Evolutionary conservation across 2,113 vertebrate species (phyloP).

Genomic region (Tachysurus vachellii): DNA sequence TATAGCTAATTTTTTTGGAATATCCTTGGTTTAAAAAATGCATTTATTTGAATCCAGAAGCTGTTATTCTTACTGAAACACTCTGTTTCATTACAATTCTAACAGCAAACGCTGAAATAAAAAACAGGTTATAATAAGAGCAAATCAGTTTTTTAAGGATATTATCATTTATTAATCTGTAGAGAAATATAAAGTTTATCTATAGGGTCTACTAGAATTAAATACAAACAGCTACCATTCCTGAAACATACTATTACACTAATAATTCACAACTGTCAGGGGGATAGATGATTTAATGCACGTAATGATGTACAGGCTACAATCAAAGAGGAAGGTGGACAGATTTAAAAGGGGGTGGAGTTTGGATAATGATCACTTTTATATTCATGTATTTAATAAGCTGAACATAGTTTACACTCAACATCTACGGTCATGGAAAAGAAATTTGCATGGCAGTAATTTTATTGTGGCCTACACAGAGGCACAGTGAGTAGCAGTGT

Average conservation of each 20-base stretch:
- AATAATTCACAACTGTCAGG: background rate
- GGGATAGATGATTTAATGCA: background rate
- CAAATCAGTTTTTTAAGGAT: background rate
- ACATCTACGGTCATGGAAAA: background rate
- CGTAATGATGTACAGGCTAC: no score
- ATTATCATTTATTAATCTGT: background rate
- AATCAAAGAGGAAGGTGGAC: background rate
- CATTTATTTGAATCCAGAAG: background rate
- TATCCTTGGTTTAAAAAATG: background rate
- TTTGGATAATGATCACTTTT: conserved; percentile 5
- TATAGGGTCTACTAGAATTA: background rate
- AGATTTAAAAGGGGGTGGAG: conserved; percentile 19
- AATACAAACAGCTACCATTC: background rate
- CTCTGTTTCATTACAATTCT: no score
- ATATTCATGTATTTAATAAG: background rate
- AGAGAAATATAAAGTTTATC: background rate
- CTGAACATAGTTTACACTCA: background rate
- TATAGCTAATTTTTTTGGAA: no score
- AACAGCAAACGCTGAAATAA: background rate
- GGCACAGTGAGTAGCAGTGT: background rate
- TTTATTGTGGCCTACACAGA: background rate
- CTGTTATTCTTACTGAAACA: background rate
- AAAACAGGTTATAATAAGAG: no score
- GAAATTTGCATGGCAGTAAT: background rate
- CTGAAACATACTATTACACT: background rate